Evolutionary conservation across 2,797 vertebrate species (phyloP).

Genomic region (Tadarida brasiliensis): DNA sequence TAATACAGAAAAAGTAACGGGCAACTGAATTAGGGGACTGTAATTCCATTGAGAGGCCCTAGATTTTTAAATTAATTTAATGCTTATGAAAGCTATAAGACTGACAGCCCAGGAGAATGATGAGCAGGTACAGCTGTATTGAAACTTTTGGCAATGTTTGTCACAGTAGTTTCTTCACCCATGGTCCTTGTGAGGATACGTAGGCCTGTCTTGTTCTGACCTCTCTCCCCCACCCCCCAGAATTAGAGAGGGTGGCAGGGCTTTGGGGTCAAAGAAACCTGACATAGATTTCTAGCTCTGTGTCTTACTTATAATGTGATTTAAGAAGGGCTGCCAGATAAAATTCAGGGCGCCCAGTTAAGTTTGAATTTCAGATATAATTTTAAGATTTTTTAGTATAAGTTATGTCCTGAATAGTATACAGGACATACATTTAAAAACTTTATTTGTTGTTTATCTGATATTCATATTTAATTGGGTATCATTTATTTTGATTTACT

Average conservation of each 20-base stretch:
- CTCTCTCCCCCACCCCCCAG: not conserved
- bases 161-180: not conserved
- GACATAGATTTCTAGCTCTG: not conserved
- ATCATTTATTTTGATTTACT: not conserved
- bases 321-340: not conserved
- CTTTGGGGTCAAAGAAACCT: not conserved
- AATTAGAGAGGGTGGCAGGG: not conserved
- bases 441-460: not conserved
- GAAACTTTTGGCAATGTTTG: conserved; percentile 4
- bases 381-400: not conserved
- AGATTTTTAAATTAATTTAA: conserved; percentile 79
- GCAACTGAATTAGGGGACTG: conserved; percentile 77
- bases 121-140: not conserved
- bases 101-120: conserved; percentile 69
- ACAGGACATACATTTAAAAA: not conserved
- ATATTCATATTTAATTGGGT: not conserved
- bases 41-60: conserved; percentile 80
- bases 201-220: not conserved
- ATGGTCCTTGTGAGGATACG: not conserved
- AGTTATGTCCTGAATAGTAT: not conserved
- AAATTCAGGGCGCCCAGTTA: not conserved
- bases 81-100: conserved; percentile 83
- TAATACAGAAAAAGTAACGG: conserved; percentile 88
- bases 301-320: not conserved
- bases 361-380: not conserved